Percentiles rank a stretch among this genome's conserved stretches.
phyloP scores from a whole-genome alignment of 2,113 vertebrate genomes.

The Pteruthius melanotis region DNA sequence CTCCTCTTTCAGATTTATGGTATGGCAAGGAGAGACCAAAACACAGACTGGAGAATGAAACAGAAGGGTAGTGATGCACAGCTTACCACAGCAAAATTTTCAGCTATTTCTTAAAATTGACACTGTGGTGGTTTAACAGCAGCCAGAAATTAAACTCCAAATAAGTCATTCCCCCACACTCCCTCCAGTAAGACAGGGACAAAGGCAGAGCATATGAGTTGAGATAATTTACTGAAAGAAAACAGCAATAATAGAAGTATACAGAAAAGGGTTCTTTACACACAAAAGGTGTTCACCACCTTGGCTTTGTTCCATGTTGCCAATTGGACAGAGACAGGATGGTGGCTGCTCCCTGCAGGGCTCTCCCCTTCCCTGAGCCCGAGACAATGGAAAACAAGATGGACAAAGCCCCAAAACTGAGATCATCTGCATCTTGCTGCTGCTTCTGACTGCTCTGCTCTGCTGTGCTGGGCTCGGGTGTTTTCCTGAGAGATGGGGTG shows the following conservation, averaged over 20 bases:
- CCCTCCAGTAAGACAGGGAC: neutral
- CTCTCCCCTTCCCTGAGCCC: neutral
- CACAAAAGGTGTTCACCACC: neutral
- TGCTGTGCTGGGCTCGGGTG: rapidly evolving
- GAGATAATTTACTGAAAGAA: neutral
- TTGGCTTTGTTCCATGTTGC: rapidly evolving
- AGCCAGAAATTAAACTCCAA: neutral
- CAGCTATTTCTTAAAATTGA: neutral
- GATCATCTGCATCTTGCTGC: rapidly evolving
- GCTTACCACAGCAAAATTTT: neutral
- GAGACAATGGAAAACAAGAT: neutral
- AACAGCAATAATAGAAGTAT: neutral
- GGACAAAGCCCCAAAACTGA: neutral
- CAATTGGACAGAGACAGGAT: neutral
- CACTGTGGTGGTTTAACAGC: neutral
- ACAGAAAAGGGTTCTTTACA: neutral
- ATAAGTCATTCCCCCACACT: neutral
- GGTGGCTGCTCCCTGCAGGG: rapidly evolving
- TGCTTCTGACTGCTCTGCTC: neutral
- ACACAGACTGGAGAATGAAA: neutral
- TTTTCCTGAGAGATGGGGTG: neutral
- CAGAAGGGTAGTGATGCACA: neutral
- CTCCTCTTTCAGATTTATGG: neutral
- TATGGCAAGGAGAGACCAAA: neutral
- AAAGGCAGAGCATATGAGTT: neutral